Evolutionary conservation across 2,797 vertebrate genomes (phyloP), one percentile per base, ranked within the genome.

Genomic region (Enteromius paludinosus): DNA sequence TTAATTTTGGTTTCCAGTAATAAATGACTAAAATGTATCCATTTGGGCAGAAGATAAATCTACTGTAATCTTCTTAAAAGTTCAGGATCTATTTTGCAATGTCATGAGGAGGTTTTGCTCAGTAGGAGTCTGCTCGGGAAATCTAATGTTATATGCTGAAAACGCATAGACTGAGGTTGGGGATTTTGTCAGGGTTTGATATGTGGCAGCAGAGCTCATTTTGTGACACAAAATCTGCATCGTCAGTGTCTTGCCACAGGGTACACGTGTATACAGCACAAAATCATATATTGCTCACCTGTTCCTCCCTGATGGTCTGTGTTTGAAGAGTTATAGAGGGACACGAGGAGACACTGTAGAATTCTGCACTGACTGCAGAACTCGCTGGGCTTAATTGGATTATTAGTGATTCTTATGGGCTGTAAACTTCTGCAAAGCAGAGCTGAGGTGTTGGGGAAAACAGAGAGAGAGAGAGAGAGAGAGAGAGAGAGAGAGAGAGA

Each of bases 351-450:
- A n/a, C n/a, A n/a, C n/a, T n/a, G 23, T 6, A 62, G 52, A 72
- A 25, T 68, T 85, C 68, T 68, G 68, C 52, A 56, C 69, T 35
- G 49, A 65, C 25, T 59, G 66, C 65, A 73, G 3, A 72, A 49
- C 75, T 78, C 25, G 14, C 52, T 74, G 14, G 38, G n/a, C 35
- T 69, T 79, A 79, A 85, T 82, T 78, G 45, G 61, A 79, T 82
- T 85, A 82, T 79, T 82, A 78, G 69, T 77, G 69, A 78, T 20
- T 75, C 73, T 82, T 85, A 68, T 82, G 79, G 41, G 45, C 61
- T 59, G 35, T 68, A 68, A 69, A 78, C 61, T 79, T 43, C 28
- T n/a, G 78, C 28, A 78, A 64, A 20, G 38, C 10, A 25, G 54
- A 76, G 41, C 43, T 33, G 54, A 68, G 33, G 33, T 80, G 52